Conservation (phyloP, 2,113 vertebrate genomes). For the Hemiprocne comata region DNA sequence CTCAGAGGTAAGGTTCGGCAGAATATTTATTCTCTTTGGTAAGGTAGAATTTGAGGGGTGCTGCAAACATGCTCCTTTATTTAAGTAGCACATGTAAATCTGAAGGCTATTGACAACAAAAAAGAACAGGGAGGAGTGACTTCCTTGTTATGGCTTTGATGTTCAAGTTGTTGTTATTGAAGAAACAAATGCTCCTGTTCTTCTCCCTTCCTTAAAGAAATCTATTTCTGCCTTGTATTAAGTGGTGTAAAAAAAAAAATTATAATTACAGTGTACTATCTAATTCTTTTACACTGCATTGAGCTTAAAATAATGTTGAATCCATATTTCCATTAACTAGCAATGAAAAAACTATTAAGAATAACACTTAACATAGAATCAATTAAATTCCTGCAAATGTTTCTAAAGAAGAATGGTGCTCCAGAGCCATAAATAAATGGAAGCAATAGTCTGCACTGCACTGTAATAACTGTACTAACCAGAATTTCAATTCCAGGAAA, state of each 20-base stretch:
- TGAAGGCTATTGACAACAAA: not conserved
- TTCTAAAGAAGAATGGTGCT: conserved; percentile 2
- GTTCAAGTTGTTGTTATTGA: not conserved
- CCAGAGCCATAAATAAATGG: conserved; percentile 25
- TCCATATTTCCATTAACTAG: conserved; percentile 52
- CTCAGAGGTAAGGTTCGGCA: not conserved
- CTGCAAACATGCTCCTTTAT: not conserved
- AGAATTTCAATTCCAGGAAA: not conserved
- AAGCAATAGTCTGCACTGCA: not conserved
- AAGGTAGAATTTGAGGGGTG: not conserved
- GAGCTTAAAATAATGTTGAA: conserved; percentile 50
- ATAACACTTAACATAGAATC: conserved; percentile 9
- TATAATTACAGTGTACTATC: conserved; percentile 22
- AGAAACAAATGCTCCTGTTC: not conserved
- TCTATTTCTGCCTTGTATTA: conserved; percentile 12
- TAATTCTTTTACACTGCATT: conserved; percentile 39
- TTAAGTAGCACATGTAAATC: not conserved
- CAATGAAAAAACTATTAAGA: conserved; percentile 57
- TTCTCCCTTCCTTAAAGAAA: not conserved
- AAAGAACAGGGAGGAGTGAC: not conserved
- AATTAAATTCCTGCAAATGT: conserved; percentile 12
- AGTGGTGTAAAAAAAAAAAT: not conserved
- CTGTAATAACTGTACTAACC: not conserved
- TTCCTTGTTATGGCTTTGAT: not conserved
- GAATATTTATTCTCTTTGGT: not conserved